A percentile compares a stretch with the other conserved stretches of the same genome.
These are phyloP conservation scores for Chaetorhynchus papuensis DNA, from an alignment of 2,113 vertebrate genomes.

Conservation along the genomic window DNA sequence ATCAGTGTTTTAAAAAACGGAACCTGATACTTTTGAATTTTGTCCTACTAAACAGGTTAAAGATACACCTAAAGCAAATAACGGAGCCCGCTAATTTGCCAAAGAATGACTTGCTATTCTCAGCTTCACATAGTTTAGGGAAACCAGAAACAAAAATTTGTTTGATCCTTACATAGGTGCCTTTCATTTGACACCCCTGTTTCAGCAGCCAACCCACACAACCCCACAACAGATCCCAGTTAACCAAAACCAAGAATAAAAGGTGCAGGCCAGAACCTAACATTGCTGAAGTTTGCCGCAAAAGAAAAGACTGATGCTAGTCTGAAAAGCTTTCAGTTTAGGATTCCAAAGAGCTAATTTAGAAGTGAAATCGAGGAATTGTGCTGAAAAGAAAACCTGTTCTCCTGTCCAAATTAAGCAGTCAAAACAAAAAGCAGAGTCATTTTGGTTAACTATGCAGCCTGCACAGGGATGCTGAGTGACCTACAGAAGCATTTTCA, in stretches of 20 bases:
- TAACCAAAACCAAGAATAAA: not conserved
- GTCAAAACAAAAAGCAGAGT: not conserved
- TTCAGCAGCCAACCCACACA: not conserved
- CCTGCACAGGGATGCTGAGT: not conserved
- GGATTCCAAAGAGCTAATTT: conserved; percentile 11
- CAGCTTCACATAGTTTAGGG: not conserved
- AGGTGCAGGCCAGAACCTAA: not conserved
- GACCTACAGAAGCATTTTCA: not conserved
- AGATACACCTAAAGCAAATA: not conserved
- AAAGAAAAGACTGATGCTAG: not conserved
- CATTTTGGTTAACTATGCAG: not conserved
- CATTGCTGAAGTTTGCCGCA: not conserved
- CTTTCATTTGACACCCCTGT: not conserved
- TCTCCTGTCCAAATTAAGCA: not conserved
- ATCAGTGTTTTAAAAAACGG: not conserved
- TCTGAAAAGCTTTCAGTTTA: not conserved
- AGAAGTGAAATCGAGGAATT: conserved; percentile 19
- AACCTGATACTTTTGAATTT: not conserved
- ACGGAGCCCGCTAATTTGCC: not conserved
- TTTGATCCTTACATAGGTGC: not conserved
- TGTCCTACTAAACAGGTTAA: not conserved
- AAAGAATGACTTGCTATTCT: not conserved
- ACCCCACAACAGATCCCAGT: not conserved
- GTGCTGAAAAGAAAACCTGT: not conserved
- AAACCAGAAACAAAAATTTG: not conserved